Evolutionary conservation across 2,888 invertebrate genomes (phyloP).

Genomic region (Dinocampus coccinellae): DNA sequence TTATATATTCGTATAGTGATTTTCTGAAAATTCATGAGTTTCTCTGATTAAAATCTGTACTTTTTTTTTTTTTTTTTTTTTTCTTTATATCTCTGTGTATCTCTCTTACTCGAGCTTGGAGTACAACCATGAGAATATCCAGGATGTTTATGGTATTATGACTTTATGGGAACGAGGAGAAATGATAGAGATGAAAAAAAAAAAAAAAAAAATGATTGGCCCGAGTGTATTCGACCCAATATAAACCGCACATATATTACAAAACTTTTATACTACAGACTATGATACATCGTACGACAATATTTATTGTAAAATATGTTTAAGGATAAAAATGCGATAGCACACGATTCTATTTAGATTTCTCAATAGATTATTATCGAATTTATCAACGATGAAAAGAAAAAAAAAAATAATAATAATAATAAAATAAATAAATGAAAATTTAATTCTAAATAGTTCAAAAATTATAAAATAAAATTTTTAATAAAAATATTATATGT

Average conservation of each 20-base stretch:
- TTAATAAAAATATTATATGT: too few species aligned
- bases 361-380: constrained; percentile 6
- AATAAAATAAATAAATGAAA: too few species aligned
- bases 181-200: constrained; percentile 3
- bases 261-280: constrained; percentile 8
- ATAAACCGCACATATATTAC: constrained; percentile 17
- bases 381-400: not conserved
- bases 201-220: constrained; percentile 20
- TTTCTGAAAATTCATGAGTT: constrained; percentile 39
- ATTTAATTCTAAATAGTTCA: too few species aligned
- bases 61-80: not conserved
- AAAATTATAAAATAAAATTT: too few species aligned
- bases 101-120: not conserved
- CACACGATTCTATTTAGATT: constrained; percentile 16
- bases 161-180: not conserved
- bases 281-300: constrained; percentile 19
- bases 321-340: not conserved
- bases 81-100: not conserved
- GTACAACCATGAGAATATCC: constrained; percentile 33
- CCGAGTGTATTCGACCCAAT: not conserved
- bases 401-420: not conserved
- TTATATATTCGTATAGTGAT: constrained; percentile 5
- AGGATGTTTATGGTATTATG: constrained; percentile 39
- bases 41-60: constrained; percentile 36
- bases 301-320: constrained; percentile 29